Evolutionary conservation across 1,140 invertebrate species (phyloP).

Genomic region (Drosophila nigromelanica): DNA sequence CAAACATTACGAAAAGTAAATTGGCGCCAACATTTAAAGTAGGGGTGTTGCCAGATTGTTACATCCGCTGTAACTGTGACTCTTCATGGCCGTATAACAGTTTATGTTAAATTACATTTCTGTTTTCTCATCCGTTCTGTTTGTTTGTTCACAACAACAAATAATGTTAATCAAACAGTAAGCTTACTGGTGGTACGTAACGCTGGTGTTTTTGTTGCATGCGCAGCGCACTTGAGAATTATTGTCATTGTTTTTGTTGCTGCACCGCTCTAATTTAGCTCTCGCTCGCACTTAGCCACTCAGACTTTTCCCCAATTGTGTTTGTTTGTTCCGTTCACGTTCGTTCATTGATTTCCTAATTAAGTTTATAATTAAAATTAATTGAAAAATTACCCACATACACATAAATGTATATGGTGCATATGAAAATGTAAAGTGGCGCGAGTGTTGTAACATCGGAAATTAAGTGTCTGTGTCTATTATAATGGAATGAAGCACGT

Average conservation of each 20-base stretch:
- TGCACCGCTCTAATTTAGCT: constrained; percentile 38
- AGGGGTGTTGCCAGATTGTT: neutral
- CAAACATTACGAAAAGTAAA: neutral
- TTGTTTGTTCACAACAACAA: constrained; percentile 24
- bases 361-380: constrained; percentile 84
- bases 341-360: constrained; percentile 83
- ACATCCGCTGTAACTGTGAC: neutral
- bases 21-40: neutral
- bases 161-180: constrained; percentile 42
- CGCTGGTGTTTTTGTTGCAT: constrained; percentile 53
- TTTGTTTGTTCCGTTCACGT: constrained; percentile 67
- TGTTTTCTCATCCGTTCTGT: constrained; percentile 35
- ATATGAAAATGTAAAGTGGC: constrained; percentile 59
- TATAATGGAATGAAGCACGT: constrained; percentile 55
- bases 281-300: constrained; percentile 46
- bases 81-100: neutral
- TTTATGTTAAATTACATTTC: constrained; percentile 35
- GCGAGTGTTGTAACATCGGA: constrained; percentile 54
- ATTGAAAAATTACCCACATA: constrained; percentile 83
- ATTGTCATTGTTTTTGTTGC: constrained; percentile 67
- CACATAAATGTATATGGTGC: constrained; percentile 18
- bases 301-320: constrained; percentile 70
- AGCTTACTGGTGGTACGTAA: constrained; percentile 38
- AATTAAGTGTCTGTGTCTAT: constrained; percentile 46
- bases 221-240: constrained; percentile 70